Evolutionary conservation across 2,888 invertebrate species (phyloP).

Genomic region (Heliconius ethilla): DNA sequence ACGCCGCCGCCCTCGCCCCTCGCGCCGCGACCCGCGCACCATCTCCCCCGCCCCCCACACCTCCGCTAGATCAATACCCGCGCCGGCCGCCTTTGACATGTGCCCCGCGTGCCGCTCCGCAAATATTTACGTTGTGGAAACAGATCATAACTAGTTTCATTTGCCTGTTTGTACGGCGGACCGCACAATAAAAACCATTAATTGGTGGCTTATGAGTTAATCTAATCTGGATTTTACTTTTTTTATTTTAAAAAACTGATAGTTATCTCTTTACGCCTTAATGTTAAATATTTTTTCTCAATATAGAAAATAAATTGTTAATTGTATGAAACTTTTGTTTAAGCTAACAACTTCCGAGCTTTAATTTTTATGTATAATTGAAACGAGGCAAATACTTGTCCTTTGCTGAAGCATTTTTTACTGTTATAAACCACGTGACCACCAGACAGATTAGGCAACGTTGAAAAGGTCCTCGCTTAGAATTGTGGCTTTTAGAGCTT

Average conservation of each 20-base stretch:
- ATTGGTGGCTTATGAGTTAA: constrained; percentile 51
- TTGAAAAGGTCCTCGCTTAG: constrained; percentile 37
- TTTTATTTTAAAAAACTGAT: neutral
- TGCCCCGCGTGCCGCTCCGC: constrained; percentile 75
- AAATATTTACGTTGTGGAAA: constrained; percentile 80
- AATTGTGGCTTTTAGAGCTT: constrained; percentile 38
- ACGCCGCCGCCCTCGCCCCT: constrained; percentile 48
- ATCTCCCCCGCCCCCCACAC: constrained; percentile 47
- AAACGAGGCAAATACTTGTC: neutral
- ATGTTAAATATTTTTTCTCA: neutral
- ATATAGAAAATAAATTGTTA: neutral
- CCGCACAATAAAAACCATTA: constrained; percentile 55
- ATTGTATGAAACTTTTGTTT: neutral
- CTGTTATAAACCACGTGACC: constrained; percentile 23
- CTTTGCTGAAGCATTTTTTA: neutral
- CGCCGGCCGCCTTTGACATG: constrained; percentile 78
- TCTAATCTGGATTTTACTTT: constrained; percentile 14
- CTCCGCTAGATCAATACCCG: constrained; percentile 79
- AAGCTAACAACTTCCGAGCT: neutral
- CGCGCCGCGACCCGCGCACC: constrained; percentile 50
- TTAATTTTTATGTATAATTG: neutral
- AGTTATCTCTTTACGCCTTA: neutral
- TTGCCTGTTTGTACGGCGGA: constrained; percentile 60
- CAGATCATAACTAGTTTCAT: constrained; percentile 79
- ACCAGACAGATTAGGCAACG: constrained; percentile 42